Percentiles rank a stretch among this genome's conserved stretches.
phyloP scores from a whole-genome alignment of 2,888 invertebrate genomes.

The Conomelus anceps region DNA sequence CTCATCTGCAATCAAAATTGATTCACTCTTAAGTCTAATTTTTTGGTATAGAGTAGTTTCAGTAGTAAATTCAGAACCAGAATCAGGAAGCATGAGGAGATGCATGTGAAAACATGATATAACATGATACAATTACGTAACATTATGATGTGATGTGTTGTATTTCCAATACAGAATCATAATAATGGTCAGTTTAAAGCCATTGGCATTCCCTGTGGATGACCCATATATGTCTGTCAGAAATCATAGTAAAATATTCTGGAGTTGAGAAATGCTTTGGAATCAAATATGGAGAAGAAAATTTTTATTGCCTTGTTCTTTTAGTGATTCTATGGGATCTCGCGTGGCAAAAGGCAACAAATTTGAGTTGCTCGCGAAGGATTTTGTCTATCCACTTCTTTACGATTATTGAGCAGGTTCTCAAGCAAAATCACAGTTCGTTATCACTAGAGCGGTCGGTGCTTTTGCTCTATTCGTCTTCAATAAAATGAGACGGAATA shows the following conservation, averaged over 20 bases:
- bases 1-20: no score
- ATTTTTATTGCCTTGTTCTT: neutral
- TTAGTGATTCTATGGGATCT: neutral
- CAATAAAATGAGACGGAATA: neutral
- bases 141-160: neutral
- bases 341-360: neutral
- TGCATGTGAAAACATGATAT: no score
- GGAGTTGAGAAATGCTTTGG: neutral
- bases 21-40: no score
- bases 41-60: no score
- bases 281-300: neutral
- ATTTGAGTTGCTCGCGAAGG: neutral
- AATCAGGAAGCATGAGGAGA: no score
- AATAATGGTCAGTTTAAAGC: no score
- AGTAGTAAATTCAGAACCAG: no score
- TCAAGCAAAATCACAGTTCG: neutral
- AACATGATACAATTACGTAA: neutral
- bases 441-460: neutral
- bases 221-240: neutral
- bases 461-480: neutral
- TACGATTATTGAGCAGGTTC: neutral
- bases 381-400: neutral
- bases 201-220: neutral
- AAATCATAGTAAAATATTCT: neutral
- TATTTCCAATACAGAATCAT: neutral